A percentile compares a stretch with the other conserved stretches of the same genome.
Evolutionary conservation across 1,140 invertebrate genomes (phyloP).

Genomic region (Temnothorax nylanderi): DNA sequence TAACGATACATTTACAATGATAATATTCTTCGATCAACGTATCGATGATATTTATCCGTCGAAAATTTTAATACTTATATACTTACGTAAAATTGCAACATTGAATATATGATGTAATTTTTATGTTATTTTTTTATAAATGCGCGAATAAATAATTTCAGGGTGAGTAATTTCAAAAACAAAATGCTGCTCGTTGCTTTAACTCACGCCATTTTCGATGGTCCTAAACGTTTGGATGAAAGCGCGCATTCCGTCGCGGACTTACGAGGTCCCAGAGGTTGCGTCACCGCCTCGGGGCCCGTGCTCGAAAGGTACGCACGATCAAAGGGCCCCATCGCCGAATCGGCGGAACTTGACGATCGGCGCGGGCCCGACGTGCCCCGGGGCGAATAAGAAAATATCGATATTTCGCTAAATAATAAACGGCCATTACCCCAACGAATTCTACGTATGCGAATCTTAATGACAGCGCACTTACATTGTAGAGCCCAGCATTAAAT

Average conservation of each 20-base stretch:
- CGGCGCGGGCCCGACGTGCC: slow-evolving; percentile 59
- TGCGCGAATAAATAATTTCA: neutral
- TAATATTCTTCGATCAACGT: neutral
- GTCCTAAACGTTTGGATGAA: slow-evolving; percentile 39
- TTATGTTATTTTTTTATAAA: neutral
- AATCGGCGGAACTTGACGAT: slow-evolving; percentile 70
- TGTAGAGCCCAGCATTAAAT: slow-evolving; percentile 48
- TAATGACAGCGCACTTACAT: slow-evolving; percentile 4
- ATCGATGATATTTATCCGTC: neutral
- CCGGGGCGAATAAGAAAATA: slow-evolving; percentile 56
- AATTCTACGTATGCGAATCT: slow-evolving; percentile 58
- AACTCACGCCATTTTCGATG: slow-evolving; percentile 21
- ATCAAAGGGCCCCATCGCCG: slow-evolving; percentile 74
- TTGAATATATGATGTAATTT: neutral
- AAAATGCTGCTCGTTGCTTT: slow-evolving; percentile 44
- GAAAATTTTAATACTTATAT: neutral
- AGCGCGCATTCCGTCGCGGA: slow-evolving; percentile 60
- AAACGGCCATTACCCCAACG: slow-evolving; percentile 27
- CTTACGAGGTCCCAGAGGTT: slow-evolving; percentile 69
- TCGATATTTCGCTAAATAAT: slow-evolving; percentile 64
- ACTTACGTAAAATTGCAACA: neutral
- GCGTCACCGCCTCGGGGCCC: slow-evolving; percentile 64
- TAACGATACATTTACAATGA: neutral
- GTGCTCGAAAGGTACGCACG: slow-evolving; percentile 65
- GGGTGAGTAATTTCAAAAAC: neutral